phyloP scores from a whole-genome alignment of 2,113 vertebrate species.

The Spea multiplicata region DNA sequence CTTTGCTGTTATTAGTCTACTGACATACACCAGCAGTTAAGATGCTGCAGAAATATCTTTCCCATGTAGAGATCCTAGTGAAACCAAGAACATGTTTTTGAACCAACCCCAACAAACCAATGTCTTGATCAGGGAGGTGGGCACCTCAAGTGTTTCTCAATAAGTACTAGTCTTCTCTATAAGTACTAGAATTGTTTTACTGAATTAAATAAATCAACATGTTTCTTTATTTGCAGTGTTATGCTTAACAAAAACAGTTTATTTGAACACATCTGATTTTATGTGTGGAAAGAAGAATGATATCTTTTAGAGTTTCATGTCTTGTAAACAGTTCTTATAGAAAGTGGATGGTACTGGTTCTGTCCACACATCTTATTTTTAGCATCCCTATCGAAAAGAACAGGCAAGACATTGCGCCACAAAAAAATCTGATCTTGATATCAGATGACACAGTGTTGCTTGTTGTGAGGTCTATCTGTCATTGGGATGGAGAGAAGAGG shows the following conservation, averaged over 20 bases:
- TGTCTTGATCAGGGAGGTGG: too few relatives aligned
- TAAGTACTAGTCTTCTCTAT: too few relatives aligned
- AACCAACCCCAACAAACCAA: too few relatives aligned
- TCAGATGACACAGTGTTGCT: background rate
- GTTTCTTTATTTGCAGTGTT: background rate
- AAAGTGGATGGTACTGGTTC: background rate
- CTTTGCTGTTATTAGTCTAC: too few relatives aligned
- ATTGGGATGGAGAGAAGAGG: background rate
- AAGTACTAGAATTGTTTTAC: too few relatives aligned
- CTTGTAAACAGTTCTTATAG: background rate
- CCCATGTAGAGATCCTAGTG: too few relatives aligned
- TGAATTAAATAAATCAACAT: too few relatives aligned
- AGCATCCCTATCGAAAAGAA: background rate
- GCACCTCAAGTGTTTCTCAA: too few relatives aligned
- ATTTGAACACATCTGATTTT: background rate
- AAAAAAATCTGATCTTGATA: background rate
- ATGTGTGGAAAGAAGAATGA: background rate
- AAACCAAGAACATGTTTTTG: too few relatives aligned
- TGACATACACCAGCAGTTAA: too few relatives aligned
- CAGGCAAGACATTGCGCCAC: background rate
- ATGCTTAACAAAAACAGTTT: background rate
- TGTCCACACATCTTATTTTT: slow-evolving; percentile 12
- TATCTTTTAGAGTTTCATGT: background rate
- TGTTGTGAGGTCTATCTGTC: background rate
- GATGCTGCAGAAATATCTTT: too few relatives aligned